Conservation (phyloP, 2,113 vertebrate genomes). For the Micronycteris hirsuta region DNA sequence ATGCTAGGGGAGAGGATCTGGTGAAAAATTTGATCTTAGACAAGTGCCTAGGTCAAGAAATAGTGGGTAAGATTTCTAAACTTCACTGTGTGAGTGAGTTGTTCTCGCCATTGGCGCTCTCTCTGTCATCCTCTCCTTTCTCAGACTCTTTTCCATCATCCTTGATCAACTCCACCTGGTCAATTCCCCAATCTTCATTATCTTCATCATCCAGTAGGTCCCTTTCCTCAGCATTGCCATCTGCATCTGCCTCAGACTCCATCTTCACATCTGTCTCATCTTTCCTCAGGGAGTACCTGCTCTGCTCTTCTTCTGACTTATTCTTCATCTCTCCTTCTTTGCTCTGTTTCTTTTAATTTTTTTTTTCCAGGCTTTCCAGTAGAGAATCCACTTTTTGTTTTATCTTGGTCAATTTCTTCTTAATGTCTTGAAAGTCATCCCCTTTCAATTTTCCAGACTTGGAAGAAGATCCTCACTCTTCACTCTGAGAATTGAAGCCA, state of each 20-base stretch:
- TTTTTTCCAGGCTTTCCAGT: conserved; percentile 89
- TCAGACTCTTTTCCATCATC: conserved; percentile 80
- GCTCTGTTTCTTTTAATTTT: conserved; percentile 88
- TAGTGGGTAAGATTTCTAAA: conserved; percentile 59
- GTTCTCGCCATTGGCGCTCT: conserved; percentile 80
- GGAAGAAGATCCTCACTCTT: conserved; percentile 86
- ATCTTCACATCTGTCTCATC: conserved; percentile 83
- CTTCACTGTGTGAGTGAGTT: conserved; percentile 71
- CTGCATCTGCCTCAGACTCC: conserved; percentile 80
- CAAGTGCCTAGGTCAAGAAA: conserved; percentile 66
- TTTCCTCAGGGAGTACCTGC: conserved; percentile 80
- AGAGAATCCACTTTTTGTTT: conserved; percentile 93
- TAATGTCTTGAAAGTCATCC: conserved; percentile 90
- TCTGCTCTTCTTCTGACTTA: conserved; percentile 84
- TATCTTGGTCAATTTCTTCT: conserved; percentile 91
- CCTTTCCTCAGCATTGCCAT: conserved; percentile 87
- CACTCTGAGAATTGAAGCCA: conserved; percentile 89
- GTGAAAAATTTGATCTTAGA: too few relatives aligned
- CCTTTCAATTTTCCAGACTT: conserved; percentile 84
- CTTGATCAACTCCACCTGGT: conserved; percentile 82
- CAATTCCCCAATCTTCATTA: conserved; percentile 82
- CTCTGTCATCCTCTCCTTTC: conserved; percentile 81
- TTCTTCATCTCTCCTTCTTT: conserved; percentile 86
- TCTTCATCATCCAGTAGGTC: conserved; percentile 88
- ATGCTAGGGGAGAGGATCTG: too few relatives aligned